Percentiles rank a stretch among this genome's conserved stretches.
These are phyloP conservation scores for Drosophila greeni DNA, from an alignment of 2,888 invertebrate genomes.

Conservation along the genomic window DNA sequence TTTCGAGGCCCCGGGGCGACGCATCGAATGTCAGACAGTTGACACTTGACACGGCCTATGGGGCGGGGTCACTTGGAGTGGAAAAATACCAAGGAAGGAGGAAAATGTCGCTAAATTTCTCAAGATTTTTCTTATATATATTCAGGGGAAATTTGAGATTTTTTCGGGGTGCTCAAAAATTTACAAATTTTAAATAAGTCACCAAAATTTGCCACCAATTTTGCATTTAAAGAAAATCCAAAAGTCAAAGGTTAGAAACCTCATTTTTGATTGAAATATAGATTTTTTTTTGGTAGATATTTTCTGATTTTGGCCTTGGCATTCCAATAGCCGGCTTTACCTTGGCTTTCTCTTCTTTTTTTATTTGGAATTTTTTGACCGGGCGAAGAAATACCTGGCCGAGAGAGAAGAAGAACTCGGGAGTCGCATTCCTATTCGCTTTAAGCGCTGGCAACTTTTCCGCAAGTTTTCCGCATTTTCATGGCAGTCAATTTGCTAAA, in stretches of 20 bases:
- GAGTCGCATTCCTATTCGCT: constrained; percentile 27
- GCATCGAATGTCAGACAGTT: constrained; percentile 44
- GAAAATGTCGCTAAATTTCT: background rate
- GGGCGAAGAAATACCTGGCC: constrained; percentile 28
- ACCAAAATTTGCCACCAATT: background rate
- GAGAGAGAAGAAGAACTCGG: constrained; percentile 7
- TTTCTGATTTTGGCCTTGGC: constrained; percentile 8
- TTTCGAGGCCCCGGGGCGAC: constrained; percentile 47
- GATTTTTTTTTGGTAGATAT: background rate
- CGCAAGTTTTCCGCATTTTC: constrained; percentile 40
- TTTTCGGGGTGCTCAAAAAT: too few species aligned
- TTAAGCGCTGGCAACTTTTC: constrained; percentile 37
- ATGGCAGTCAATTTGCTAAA: constrained; percentile 46
- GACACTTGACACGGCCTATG: constrained; percentile 37
- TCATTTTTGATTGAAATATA: background rate
- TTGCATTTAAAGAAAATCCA: background rate
- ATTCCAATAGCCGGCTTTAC: constrained; percentile 1
- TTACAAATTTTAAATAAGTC: too few species aligned
- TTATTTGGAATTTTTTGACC: background rate
- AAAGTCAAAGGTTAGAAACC: background rate
- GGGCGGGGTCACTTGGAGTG: background rate
- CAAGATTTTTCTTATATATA: too few species aligned
- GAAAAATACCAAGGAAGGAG: background rate
- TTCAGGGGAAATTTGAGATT: too few species aligned
- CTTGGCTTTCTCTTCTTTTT: background rate